Base-by-base conservation (phyloP, 2,888 invertebrate species). In the Hesperia comma region DNA sequence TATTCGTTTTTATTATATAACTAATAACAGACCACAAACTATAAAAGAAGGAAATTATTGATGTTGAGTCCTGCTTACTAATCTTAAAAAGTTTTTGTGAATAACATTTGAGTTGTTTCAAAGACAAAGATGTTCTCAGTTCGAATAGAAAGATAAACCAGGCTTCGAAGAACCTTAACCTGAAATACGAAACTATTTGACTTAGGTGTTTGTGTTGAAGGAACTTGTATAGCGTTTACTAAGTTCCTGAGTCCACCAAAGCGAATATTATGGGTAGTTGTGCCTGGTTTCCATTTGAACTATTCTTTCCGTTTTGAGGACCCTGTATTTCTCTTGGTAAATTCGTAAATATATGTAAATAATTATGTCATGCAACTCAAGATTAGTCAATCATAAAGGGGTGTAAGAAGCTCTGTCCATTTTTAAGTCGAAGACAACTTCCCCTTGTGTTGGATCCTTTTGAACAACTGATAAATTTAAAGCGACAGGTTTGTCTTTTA, bases 181-280 rank as follows among this genome's bases (percentile, higher is more conserved):
- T 55, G 55, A 37, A 55, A 55, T 17, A 17, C 3, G 55, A 37
- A 55, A 55, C 55, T 55, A 37, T 55, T 55, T 55, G 55, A 55
- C 55, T 37, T 37, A 10, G 12, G 37, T 32, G n/a, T 32, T 54
- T 54, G 51, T 51, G 5, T 54, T 17, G 7, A 54, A 32, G 54
- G 32, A 54, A 54, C 54, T 26, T 54, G 32, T 54, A 51, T 46
- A 46, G 17, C 21, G 54, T 54, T 54, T 54, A 37, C 15, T 51
- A n/a, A 26, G 3, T 26, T 14, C 1, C 12, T 7, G 37, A 10
- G 3, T 51, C 14, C 51, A 51, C 14, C 6, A 12, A 4, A 21
- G 21, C 6, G 14, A 14, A 51, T 12, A 37, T 12, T 8, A 10
- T 3, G 37, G 12, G 8, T 37, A 37, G 37, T 12, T 12, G 12